Base-by-base conservation (phyloP, 1,140 invertebrate species). In the Drosophila ercepeae region DNA sequence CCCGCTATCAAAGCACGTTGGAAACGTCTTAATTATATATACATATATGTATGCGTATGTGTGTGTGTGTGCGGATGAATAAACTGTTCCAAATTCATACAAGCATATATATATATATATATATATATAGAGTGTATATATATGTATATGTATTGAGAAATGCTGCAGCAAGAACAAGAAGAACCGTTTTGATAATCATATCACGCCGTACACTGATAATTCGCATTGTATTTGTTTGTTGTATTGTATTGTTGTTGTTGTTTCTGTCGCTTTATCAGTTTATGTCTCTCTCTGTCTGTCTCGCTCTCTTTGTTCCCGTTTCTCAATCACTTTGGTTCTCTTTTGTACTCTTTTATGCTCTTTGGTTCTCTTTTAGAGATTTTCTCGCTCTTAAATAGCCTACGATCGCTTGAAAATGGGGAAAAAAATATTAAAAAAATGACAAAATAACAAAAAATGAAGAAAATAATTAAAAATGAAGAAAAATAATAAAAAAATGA, bases 111-210 rank as follows among this genome's bases (percentile, higher is more conserved):
- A 25, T 44, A 39, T n/a, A 23, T 9, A 6, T 0, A 9, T 21
- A 45, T 21, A 29, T 51, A 7, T n/a, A n/a, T 45, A 4, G 21
- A 2, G 4, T 21, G 21, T 21, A 21, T 4, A 21, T 57, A 8
- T 39, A 51, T n/a, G n/a, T 39, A 59, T 51, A 34, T 81, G 70
- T 73, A 64, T 48, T 49, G 48, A 84, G 65, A 84, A 84, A 75
- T 86, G 79, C 78, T 63, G 68, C 53, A 63, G 18, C 63, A 70
- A 42, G 54, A 73, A 36, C 52, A 75, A 36, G 44, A 75, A 75
- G 79, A 81, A n/a, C n/a, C 81, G 76, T 84, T 76, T 84, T 84
- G 81, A 84, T 84, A 86, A 81, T 86, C 81, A 86, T 88, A 86
- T 86, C 81, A 86, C 81, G 81, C 72, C 79, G 81, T 81, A 54